Conservation (phyloP, 2,888 invertebrate species). For the Agriopis leucophaearia region DNA sequence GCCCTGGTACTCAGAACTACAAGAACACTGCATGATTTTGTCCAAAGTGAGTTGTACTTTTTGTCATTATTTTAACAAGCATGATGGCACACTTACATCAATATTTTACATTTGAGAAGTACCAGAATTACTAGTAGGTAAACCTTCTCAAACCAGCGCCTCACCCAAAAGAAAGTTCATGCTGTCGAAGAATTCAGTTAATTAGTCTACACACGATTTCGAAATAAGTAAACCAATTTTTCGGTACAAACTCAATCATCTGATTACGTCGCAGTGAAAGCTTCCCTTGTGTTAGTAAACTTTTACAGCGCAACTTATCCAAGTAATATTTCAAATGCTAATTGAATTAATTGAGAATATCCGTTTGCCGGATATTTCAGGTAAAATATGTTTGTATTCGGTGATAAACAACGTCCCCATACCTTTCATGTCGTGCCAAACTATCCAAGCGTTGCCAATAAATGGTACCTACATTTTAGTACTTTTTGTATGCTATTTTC, state of each 20-base stretch:
- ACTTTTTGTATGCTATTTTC: background rate
- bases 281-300: background rate
- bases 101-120: background rate
- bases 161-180: background rate
- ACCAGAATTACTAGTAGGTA: no score
- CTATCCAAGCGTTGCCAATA: slow-evolving; percentile 14
- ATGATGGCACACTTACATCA: background rate
- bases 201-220: background rate
- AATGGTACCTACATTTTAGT: background rate
- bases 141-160: background rate
- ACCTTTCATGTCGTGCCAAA: slow-evolving; percentile 20
- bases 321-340: slow-evolving; percentile 26
- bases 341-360: slow-evolving; percentile 29
- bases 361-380: slow-evolving; percentile 22
- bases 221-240: background rate
- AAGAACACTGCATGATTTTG: background rate
- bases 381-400: slow-evolving; percentile 21
- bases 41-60: no score
- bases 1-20: background rate
- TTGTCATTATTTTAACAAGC: no score
- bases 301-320: background rate
- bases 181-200: background rate
- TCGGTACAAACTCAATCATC: slow-evolving; percentile 8
- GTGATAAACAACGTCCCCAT: slow-evolving; percentile 22
- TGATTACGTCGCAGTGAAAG: slow-evolving; percentile 1